These are phyloP conservation scores for Pangasius larnaudii DNA, from an alignment of 2,797 vertebrate species.

Conservation along the genomic window DNA sequence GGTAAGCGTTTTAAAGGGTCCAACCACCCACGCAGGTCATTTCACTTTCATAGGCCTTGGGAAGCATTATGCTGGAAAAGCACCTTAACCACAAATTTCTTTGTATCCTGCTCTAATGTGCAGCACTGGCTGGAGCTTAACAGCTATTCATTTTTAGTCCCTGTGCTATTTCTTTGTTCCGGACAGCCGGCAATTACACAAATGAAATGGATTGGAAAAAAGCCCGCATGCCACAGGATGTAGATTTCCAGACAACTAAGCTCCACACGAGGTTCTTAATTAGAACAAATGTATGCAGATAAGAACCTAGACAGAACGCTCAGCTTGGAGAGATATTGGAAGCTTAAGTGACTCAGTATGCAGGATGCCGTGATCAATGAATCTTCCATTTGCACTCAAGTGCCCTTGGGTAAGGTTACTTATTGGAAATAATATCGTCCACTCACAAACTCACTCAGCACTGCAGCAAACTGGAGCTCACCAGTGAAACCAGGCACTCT, in stretches of 20 bases:
- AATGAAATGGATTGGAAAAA: slow-evolving; percentile 67
- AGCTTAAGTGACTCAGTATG: slow-evolving; percentile 25
- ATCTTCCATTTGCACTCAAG: slow-evolving; percentile 58
- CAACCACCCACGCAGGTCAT: slow-evolving; percentile 23
- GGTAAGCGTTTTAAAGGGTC: slow-evolving; percentile 30
- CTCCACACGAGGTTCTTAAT: slow-evolving; percentile 52
- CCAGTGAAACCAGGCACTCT: slow-evolving; percentile 34
- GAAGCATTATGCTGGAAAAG: not conserved
- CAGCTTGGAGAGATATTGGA: not conserved
- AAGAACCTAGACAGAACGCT: slow-evolving; percentile 59
- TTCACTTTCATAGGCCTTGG: slow-evolving; percentile 37
- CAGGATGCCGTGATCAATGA: slow-evolving; percentile 64
- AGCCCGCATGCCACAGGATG: slow-evolving; percentile 62
- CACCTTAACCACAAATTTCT: not conserved
- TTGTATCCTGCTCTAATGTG: slow-evolving; percentile 20
- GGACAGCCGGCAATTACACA: slow-evolving; percentile 62
- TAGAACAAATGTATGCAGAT: slow-evolving; percentile 64
- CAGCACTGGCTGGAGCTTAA: not conserved
- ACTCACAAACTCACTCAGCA: slow-evolving; percentile 25
- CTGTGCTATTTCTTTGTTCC: slow-evolving; percentile 55
- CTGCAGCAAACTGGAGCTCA: slow-evolving; percentile 29
- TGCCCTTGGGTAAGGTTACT: slow-evolving; percentile 58
- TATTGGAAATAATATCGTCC: slow-evolving; percentile 51
- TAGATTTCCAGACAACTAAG: slow-evolving; percentile 56
- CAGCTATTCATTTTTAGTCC: slow-evolving; percentile 40